Evolutionary conservation across 2,113 vertebrate genomes (phyloP), one percentile per base, ranked within the genome.

Genomic region (Fregata magnificens): DNA sequence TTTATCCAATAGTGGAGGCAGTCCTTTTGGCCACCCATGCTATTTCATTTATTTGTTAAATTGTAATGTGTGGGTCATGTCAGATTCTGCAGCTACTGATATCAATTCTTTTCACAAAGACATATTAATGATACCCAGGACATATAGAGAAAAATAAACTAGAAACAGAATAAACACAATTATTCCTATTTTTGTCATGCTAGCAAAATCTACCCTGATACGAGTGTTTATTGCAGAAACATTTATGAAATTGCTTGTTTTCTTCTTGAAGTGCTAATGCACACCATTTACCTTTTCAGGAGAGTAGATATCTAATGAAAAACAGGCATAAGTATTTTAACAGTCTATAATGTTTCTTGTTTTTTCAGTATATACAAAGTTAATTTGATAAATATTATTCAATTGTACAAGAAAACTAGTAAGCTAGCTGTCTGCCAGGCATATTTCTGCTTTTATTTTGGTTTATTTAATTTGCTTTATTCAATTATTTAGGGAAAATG

Each of bases 391-490:
- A 58, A 44, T 86, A 25, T 97, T 86, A 98, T 98, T 97, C 22
- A 73, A 95, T 98, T 96, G 97, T 82, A 90, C 21, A 72, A 67
- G 92, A 96, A 93, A 74, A 83, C 29, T 86, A 91, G 87, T 88
- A 88, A 94, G 47, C 74, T 96, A 94, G 50, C 74, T 97, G 94
- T 62, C 86, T 91, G 77, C 95, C 92, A 95, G 95, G 71, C 93
- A 21, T 59, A 69, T 82, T 95, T 97, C 83, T 36, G 77, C 10
- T 90, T 69, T 40, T 95, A 76, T 89, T 65, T 40, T 95, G 73
- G 61, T 88, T 95, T 93, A 97, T 97, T 96, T 88, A 83, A 96
- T 97, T 96, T 97, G 12, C 67, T 80, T 95, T 90, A 88, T 96
- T 96, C 6, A 15, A 92, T 96, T 97, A 88, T 95, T 98, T 97